A percentile compares a stretch with the other conserved stretches of the same genome.
Evolutionary conservation across 2,113 vertebrate genomes (phyloP).

Genomic region (Hyla sarda): DNA sequence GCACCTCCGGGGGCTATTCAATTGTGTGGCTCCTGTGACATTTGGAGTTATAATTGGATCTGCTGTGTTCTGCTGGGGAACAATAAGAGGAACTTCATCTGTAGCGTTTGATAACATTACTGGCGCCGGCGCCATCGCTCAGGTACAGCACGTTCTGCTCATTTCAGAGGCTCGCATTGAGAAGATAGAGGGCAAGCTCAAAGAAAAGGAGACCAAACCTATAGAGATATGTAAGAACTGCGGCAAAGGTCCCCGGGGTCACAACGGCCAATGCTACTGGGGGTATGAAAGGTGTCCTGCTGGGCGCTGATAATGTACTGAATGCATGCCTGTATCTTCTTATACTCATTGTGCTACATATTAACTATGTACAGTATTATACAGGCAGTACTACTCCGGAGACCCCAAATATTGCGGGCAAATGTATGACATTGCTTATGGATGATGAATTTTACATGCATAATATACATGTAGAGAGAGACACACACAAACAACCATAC

Average conservation of each 20-base stretch:
- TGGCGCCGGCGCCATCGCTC: background rate
- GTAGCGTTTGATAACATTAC: conserved; percentile 37
- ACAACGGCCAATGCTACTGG: too few relatives aligned
- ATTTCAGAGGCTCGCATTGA: background rate
- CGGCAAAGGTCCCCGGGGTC: background rate
- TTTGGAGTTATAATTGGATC: conserved; percentile 45
- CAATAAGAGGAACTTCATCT: conserved; percentile 35
- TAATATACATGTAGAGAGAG: too few relatives aligned
- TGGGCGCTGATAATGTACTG: background rate
- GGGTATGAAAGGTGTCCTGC: background rate
- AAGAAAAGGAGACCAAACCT: background rate
- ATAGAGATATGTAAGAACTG: background rate
- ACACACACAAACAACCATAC: too few relatives aligned
- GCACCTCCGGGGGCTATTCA: conserved; percentile 13
- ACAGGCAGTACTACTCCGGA: background rate
- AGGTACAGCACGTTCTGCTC: background rate
- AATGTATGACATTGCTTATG: background rate
- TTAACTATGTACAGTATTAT: background rate
- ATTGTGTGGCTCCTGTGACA: conserved; percentile 25
- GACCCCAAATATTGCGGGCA: background rate
- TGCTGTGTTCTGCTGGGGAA: conserved; percentile 25
- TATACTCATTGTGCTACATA: background rate
- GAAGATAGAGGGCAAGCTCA: background rate
- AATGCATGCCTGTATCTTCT: background rate
- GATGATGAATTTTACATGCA: too few relatives aligned